Evolutionary conservation across 2,888 invertebrate species (phyloP).

Genomic region (Cephus pulcher): DNA sequence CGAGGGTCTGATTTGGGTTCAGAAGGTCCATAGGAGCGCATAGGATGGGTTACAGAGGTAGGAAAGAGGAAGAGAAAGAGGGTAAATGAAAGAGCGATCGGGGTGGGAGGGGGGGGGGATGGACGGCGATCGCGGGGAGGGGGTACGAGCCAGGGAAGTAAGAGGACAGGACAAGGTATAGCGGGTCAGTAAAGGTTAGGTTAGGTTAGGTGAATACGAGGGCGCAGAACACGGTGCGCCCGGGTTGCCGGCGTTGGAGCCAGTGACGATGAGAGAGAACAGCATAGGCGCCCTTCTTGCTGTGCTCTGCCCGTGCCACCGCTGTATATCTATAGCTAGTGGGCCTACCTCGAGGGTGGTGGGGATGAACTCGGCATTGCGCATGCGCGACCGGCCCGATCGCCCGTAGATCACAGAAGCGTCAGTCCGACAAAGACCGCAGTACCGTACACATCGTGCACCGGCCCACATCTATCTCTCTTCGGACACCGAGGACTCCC

Average conservation of each 20-base stretch:
- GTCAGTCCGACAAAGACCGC: constrained; percentile 53
- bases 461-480: constrained; percentile 20
- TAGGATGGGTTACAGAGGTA: background rate
- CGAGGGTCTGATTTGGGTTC: background rate
- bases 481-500: constrained; percentile 27
- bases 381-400: constrained; percentile 25
- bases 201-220: background rate
- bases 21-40: background rate
- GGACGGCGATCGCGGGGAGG: background rate
- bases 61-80: constrained; percentile 4
- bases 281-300: background rate
- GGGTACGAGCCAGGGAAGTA: background rate
- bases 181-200: background rate
- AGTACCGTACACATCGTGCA: constrained; percentile 43
- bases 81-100: background rate
- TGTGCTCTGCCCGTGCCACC: background rate
- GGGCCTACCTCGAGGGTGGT: background rate
- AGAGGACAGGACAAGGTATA: background rate
- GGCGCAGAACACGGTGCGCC: background rate
- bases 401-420: constrained; percentile 13
- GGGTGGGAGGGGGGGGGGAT: background rate
- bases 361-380: constrained; percentile 1
- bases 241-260: background rate
- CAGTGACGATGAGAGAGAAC: background rate
- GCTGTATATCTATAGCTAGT: background rate